Evolutionary conservation across 2,888 invertebrate genomes (phyloP), one percentile per base, ranked within the genome.

Genomic region (Megamerina dolium): DNA sequence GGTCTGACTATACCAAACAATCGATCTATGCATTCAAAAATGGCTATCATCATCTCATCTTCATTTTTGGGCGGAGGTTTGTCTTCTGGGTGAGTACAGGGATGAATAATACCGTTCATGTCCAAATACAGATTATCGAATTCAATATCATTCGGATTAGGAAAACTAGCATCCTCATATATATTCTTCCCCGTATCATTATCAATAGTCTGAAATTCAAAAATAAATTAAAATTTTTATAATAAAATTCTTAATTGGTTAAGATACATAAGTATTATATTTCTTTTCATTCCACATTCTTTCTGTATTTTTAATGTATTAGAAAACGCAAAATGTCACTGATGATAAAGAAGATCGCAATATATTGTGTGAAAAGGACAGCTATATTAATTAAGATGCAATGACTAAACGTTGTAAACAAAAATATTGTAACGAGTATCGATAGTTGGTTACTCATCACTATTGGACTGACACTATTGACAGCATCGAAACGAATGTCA

Each of bases 71-170:
- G 99, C 0, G 97, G 86, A 3, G 96, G 93, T 73, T 87, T 90
- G 70, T 99, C 91, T 72, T 99, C 97, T 0, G 99, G 99, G 80
- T 99, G 99, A 8, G 96, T 97, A 68, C 99, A 99, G 1, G 97
- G 97, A 75, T 99, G 99, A 60, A 99, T 99, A 55, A 99, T 99
- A 1, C 99, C 99, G 68, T 99, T 99, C 99, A 99, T 99, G 65
- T 99, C 99, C 64, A 99, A 74, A 69, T 99, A 99, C 6, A 97
- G 74, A 73, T 99, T 99, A 73, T 99, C 99, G 76, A 99, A 99
- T 74, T 95, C 94, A 6, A 94, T 76, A 17, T 84, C 88, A 78
- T 97, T 99, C 6, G 96, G 96, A 77, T 99, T 99, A 2, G 94
- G 87, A 56, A 87, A 75, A 0, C 87, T 81, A 2, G 87, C 77